A percentile compares a stretch with the other conserved stretches of the same genome.
Conservation (phyloP, 1,140 invertebrate genomes). For the Pollicipes pollicipes region DNA sequence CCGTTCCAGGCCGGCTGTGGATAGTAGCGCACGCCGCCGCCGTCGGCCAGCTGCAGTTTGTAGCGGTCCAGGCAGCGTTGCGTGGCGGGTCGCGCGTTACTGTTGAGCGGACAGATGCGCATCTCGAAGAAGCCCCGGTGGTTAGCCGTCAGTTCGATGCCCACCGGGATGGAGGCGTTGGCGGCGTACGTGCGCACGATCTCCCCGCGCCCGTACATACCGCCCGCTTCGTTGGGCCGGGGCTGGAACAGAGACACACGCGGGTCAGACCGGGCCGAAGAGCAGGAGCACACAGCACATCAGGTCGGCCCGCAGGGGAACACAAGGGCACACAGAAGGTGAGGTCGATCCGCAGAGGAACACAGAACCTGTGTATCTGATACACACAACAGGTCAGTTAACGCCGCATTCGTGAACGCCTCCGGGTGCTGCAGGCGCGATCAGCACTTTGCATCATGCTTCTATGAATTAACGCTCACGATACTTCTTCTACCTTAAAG, state of each 20-base stretch:
- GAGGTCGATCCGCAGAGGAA: no score
- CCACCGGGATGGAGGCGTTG: constrained; percentile 45
- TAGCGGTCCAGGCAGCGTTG: constrained; percentile 59
- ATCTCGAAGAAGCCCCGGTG: constrained; percentile 79
- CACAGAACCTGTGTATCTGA: no score
- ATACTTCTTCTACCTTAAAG: no score
- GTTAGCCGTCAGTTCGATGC: constrained; percentile 31
- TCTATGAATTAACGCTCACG: no score
- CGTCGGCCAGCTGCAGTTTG: constrained; percentile 38
- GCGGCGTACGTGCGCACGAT: constrained; percentile 54
- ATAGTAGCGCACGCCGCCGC: constrained; percentile 35
- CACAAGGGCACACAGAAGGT: background rate
- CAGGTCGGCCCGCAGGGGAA: background rate
- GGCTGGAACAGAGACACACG: constrained; percentile 32
- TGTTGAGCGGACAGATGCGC: constrained; percentile 49
- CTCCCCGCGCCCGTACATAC: constrained; percentile 59
- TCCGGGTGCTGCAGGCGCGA: background rate
- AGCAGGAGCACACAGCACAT: background rate
- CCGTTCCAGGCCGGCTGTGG: constrained; percentile 50
- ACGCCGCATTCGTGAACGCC: no score
- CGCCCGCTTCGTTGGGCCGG: constrained; percentile 62
- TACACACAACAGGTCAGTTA: background rate
- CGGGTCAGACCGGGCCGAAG: constrained; percentile 3
- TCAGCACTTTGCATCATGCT: no score
- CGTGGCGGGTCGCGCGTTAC: constrained; percentile 28